Conservation (phyloP, 2,113 vertebrate genomes). For the Forbesichthys agassizii region DNA sequence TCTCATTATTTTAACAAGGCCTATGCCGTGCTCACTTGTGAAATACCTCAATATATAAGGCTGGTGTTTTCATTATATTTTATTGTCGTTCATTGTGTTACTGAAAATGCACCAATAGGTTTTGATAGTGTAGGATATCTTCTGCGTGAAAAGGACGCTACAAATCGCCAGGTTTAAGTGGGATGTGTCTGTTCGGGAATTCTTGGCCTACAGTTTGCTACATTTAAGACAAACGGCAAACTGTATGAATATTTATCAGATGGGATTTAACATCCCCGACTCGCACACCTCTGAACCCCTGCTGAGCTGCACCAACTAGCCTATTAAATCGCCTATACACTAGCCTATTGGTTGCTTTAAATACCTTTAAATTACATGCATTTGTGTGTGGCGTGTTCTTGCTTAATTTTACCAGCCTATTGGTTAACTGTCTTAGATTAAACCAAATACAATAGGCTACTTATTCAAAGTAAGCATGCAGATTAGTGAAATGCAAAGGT, state of each 20-base stretch:
- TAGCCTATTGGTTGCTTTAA: slow-evolving; percentile 33
- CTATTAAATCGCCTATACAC: slow-evolving; percentile 19
- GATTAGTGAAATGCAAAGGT: too few relatives aligned
- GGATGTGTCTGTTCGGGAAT: slow-evolving; percentile 62
- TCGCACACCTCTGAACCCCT: slow-evolving; percentile 24
- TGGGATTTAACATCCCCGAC: slow-evolving; percentile 36
- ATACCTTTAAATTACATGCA: slow-evolving; percentile 40
- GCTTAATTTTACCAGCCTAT: too few relatives aligned
- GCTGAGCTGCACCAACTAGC: slow-evolving; percentile 44
- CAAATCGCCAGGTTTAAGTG: slow-evolving; percentile 41
- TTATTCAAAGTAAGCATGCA: too few relatives aligned
- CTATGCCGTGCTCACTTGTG: neutral
- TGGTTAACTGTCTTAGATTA: too few relatives aligned
- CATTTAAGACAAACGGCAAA: slow-evolving; percentile 67
- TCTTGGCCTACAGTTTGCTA: slow-evolving; percentile 49
- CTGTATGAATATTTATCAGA: slow-evolving; percentile 78
- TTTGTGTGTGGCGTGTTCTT: neutral
- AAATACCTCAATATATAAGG: neutral
- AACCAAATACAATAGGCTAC: too few relatives aligned
- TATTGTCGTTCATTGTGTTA: neutral
- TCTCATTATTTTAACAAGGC: neutral
- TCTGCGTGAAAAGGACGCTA: slow-evolving; percentile 35
- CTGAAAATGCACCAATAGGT: slow-evolving; percentile 1
- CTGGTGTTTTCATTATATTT: neutral
- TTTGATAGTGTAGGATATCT: neutral